Evolutionary conservation across 2,113 vertebrate genomes (phyloP), one percentile per base, ranked within the genome.

Genomic region (Pelecanoides urinatrix): DNA sequence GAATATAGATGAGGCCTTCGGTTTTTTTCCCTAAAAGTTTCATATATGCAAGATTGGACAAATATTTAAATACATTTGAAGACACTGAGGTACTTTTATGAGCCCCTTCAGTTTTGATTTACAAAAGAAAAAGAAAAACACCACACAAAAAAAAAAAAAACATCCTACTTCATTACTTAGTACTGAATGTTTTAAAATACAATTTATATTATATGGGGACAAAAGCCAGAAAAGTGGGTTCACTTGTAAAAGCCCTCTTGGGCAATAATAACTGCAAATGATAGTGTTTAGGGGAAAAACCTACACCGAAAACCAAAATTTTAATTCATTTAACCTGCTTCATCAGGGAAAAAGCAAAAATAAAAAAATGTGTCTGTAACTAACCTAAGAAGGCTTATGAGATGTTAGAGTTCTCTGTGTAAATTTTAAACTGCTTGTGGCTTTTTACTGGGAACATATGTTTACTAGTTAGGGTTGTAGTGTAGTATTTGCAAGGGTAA

Each of bases 401-500:
- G 40, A 15, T 72, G 11, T 20, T 56, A 23, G 26, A 79, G 23
- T 25, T 63, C 17, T 27, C 26, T 5, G 27, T 27, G 21, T 17
- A 76, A 66, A 71, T 83, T 86, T 73, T 59, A 70, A 82, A 59
- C 32, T 71, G 27, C 27, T 59, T 45, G 12, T 36, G 47, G 52
- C 7, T 71, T 68, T 95, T 66, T 50, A 52, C 13, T 74, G 42
- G n/a, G 30, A 76, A 74, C 7, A 11, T 2, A 3, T 65, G 26
- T 66, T 76, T 82, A 86, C 36, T 47, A 34, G 17, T 72, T 71
- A 76, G n/a, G 7, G 42, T 23, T 83, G 38, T 34, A 70, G 42
- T 40, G 21, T 52, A 80, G 15, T 67, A 55, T 55, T 70, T 59
- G 42, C 59, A 77, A 86, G 73, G 59, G 79, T 96, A 97, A 96